Conservation (phyloP, 2,797 vertebrate species). For the Coreius guichenoti region DNA sequence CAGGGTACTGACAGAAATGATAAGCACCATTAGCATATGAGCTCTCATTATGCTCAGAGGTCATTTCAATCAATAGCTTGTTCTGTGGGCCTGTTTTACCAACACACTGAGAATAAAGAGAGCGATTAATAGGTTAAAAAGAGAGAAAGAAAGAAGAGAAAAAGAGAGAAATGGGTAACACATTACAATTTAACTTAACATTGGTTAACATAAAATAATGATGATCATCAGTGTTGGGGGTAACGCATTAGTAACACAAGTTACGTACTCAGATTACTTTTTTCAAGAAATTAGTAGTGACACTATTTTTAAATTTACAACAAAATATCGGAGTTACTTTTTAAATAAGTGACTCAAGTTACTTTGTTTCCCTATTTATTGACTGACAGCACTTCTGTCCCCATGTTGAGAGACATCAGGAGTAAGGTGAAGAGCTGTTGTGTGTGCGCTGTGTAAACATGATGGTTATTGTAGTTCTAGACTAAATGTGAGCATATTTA, state of each 20-base stretch:
- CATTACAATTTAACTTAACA: not conserved
- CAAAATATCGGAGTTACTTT: not conserved
- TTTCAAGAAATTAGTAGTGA: not conserved
- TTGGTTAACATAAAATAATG: not conserved
- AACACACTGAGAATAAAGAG: slow-evolving; percentile 36
- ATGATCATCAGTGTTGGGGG: not conserved
- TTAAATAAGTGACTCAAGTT: not conserved
- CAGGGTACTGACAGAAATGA: slow-evolving; percentile 49
- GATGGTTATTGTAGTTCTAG: too few species aligned
- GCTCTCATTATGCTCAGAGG: slow-evolving; percentile 52
- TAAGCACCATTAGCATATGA: slow-evolving; percentile 49
- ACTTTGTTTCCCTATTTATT: not conserved
- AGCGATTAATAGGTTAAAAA: slow-evolving; percentile 3
- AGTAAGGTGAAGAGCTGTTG: not conserved
- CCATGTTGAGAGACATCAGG: not conserved
- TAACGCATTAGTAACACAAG: not conserved
- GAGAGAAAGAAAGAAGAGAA: not conserved
- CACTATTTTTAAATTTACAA: not conserved
- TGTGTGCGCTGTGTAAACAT: too few species aligned
- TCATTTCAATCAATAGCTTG: slow-evolving; percentile 55
- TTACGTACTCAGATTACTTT: not conserved
- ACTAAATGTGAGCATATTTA: too few species aligned
- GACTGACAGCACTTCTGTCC: not conserved
- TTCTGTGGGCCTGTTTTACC: slow-evolving; percentile 39
- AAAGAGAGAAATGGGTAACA: not conserved